phyloP scores from a whole-genome alignment of 2,113 vertebrate genomes.

The Eptesicus fuscus region DNA sequence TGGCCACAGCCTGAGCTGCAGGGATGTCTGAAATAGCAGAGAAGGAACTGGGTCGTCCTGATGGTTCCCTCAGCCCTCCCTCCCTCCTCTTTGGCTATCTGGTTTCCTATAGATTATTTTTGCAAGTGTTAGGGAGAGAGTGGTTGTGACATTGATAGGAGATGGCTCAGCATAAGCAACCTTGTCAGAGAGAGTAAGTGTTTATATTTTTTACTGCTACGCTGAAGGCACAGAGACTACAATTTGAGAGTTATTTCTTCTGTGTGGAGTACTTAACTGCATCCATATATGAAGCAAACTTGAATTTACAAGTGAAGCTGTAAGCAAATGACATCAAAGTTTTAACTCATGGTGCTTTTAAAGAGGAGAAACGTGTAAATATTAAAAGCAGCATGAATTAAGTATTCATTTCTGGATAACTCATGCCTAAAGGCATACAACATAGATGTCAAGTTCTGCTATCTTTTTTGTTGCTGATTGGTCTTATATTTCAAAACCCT shows the following conservation, averaged over 20 bases:
- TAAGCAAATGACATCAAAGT: background rate
- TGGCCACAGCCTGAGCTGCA: background rate
- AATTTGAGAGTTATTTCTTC: background rate
- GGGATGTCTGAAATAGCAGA: background rate
- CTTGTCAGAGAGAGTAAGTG: background rate
- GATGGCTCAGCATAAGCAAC: background rate
- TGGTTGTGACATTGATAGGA: background rate
- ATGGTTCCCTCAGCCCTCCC: background rate
- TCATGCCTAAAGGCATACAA: background rate
- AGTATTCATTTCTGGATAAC: background rate
- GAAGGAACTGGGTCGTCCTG: background rate
- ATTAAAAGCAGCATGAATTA: background rate
- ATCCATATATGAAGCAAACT: constrained; percentile 10
- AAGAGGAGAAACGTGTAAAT: background rate
- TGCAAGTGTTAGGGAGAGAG: background rate
- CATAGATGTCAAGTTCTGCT: background rate
- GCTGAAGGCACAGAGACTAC: background rate
- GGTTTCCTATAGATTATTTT: background rate
- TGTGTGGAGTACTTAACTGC: constrained; percentile 28
- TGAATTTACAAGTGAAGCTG: constrained; percentile 26
- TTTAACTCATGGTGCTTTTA: constrained; percentile 34
- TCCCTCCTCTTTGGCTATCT: background rate
- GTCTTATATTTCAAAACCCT: constrained; percentile 20
- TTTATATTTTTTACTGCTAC: background rate
- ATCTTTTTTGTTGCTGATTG: constrained; percentile 23